Conservation (phyloP, 2,888 invertebrate genomes). For the Aphodius sticticus region DNA sequence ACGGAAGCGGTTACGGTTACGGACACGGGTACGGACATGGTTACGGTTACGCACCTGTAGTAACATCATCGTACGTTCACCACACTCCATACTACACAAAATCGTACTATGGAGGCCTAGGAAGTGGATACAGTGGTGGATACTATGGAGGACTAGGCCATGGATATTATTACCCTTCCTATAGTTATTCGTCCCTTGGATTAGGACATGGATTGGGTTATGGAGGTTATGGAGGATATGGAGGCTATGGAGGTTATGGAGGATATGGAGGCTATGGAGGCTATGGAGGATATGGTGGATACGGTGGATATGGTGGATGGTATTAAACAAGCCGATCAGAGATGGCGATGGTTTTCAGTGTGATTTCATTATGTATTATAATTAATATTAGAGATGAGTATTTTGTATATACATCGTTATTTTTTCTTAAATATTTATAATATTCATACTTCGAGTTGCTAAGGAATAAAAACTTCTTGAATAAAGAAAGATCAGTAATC, state of each 20-base stretch:
- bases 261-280: constrained; percentile 25
- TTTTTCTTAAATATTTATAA: too few relatives aligned
- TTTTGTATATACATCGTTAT: too few relatives aligned
- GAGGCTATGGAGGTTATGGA: constrained; percentile 32
- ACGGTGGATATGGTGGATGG: constrained; percentile 38
- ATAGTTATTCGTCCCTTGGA: constrained; percentile 37
- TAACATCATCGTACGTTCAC: constrained; percentile 26
- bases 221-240: constrained; percentile 31
- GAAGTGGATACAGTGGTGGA: constrained; percentile 37
- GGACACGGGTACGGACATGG: constrained; percentile 42
- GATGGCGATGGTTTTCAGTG: too few relatives aligned
- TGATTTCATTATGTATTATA: too few relatives aligned
- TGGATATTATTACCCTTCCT: constrained; percentile 33
- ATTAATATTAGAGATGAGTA: too few relatives aligned
- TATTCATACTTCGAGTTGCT: too few relatives aligned
- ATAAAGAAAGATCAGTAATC: too few relatives aligned
- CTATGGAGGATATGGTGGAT: constrained; percentile 36
- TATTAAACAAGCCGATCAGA: background rate
- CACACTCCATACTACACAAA: constrained; percentile 37
- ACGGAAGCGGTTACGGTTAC: constrained; percentile 41
- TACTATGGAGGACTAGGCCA: constrained; percentile 31
- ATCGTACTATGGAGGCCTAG: constrained; percentile 36
- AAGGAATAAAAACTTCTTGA: too few relatives aligned
- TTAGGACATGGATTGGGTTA: constrained; percentile 42
- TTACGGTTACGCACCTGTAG: constrained; percentile 38